These are phyloP conservation scores for Rhinogobio ventralis DNA, from an alignment of 2,797 vertebrate genomes.

Conservation along the genomic window DNA sequence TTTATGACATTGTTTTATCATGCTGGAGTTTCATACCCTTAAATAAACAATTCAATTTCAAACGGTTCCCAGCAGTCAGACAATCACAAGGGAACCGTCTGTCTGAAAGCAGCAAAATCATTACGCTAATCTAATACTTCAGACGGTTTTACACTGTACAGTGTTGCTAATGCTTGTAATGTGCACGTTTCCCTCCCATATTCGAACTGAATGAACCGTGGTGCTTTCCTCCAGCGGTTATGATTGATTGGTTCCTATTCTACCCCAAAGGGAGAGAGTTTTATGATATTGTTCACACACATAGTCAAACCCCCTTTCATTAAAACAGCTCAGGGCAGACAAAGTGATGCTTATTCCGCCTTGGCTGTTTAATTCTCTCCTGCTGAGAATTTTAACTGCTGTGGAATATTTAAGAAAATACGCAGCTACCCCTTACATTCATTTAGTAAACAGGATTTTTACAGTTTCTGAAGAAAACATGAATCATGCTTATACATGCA, in stretches of 20 bases:
- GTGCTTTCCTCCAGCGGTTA: constrained; percentile 39
- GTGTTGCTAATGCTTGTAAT: constrained; percentile 46
- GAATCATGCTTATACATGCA: background rate
- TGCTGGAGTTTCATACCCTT: constrained; percentile 2
- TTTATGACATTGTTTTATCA: constrained; percentile 37
- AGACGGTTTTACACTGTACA: constrained; percentile 24
- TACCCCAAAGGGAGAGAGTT: constrained; percentile 34
- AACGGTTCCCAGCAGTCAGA: constrained; percentile 22
- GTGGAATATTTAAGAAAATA: constrained; percentile 32
- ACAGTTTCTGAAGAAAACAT: background rate
- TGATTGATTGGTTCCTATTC: constrained; percentile 45
- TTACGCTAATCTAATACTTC: constrained; percentile 46
- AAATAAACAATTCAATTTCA: constrained; percentile 32
- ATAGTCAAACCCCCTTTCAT: constrained; percentile 14
- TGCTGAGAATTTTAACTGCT: constrained; percentile 5
- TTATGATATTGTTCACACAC: constrained; percentile 44
- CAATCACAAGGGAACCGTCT: constrained; percentile 33
- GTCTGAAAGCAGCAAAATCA: constrained; percentile 46
- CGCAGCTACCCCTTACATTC: background rate
- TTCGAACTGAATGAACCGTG: constrained; percentile 31
- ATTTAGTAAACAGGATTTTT: constrained; percentile 9
- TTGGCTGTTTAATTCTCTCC: constrained; percentile 44
- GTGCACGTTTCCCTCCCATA: constrained; percentile 39
- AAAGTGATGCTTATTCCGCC: constrained; percentile 25
- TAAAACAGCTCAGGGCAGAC: constrained; percentile 36